phyloP scores from a whole-genome alignment of 2,888 invertebrate species.

The Andrena praecox region DNA sequence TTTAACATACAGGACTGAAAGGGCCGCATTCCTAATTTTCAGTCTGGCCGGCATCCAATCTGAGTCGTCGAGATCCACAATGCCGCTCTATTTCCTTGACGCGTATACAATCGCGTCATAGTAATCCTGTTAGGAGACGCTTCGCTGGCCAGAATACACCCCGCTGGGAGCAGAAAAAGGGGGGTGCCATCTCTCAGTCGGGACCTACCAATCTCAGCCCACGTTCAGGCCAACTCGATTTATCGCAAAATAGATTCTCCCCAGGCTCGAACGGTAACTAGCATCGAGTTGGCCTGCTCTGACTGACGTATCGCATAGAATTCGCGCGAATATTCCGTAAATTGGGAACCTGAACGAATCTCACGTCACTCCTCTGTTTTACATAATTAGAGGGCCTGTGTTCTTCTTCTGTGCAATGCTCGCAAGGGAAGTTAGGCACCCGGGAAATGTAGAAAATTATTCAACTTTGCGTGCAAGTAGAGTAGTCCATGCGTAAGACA shows the following conservation, averaged over 20 bases:
- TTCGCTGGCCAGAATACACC: constrained; percentile 79
- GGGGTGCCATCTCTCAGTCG: constrained; percentile 67
- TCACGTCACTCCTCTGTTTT: background rate
- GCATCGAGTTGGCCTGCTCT: constrained; percentile 17
- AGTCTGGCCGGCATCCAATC: constrained; percentile 71
- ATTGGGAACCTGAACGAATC: background rate
- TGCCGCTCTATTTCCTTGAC: constrained; percentile 83
- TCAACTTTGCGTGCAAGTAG: too few species aligned
- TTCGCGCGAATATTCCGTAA: background rate
- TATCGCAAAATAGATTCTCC: constrained; percentile 66
- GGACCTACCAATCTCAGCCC: constrained; percentile 63
- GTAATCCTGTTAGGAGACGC: constrained; percentile 83
- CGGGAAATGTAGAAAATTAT: too few species aligned
- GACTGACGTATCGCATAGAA: background rate
- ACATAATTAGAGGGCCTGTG: background rate
- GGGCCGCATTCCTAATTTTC: constrained; percentile 79
- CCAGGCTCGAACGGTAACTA: constrained; percentile 34
- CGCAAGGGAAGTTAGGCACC: too few species aligned
- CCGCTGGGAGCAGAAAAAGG: constrained; percentile 75
- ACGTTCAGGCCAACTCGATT: constrained; percentile 60
- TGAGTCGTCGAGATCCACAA: constrained; percentile 73
- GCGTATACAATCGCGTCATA: constrained; percentile 83
- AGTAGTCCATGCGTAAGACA: too few species aligned
- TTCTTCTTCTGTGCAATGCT: background rate
- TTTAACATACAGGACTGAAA: constrained; percentile 75